Evolutionary conservation across 1,140 invertebrate genomes (phyloP), one percentile per base, ranked within the genome.

Genomic region (Camponotus floridanus): DNA sequence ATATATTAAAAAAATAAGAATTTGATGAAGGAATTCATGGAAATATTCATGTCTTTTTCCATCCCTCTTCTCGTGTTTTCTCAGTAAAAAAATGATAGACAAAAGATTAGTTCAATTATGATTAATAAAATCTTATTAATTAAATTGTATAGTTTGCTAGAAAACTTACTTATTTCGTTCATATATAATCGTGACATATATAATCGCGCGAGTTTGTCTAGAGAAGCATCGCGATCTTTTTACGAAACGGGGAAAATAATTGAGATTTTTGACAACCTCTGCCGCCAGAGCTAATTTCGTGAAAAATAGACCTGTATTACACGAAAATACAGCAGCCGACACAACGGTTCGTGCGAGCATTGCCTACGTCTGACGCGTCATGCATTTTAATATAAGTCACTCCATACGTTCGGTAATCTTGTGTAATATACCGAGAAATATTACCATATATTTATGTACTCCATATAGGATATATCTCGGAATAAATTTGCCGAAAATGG

Each of bases 311-410:
- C 45, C 48, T 26, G 76, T 68, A 68, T 68, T 39, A 39, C 64
- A 65, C 21, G 64, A 68, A 67, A 65, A 79, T 67, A 11, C 76
- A 80, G 15, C 62, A 31, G 39, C 45, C 61, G 42, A 79, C 55
- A 79, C 45, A 79, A 67, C 36, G 11, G 13, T 8, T n/a, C 55
- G 31, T 18, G n/a, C 71, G 61, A 65, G 45, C 62, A 67, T 55
- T 42, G 76, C 48, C 33, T 42, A 33, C 13, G 33, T 57, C 64
- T 33, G 76, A 80, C 64, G 51, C 36, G 76, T 80, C 76, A 80
- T 80, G 76, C 76, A 80, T 80, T 80, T 80, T 80, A 80, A 80
- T 80, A 80, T 21, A 80, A 80, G 45, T 80, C 76, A 57, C 76
- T 67, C 39, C 45, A 39, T 65, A 79, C 76, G 39, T 79, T 57